Conservation (phyloP, 2,113 vertebrate genomes). For the Blennius ocellaris region DNA sequence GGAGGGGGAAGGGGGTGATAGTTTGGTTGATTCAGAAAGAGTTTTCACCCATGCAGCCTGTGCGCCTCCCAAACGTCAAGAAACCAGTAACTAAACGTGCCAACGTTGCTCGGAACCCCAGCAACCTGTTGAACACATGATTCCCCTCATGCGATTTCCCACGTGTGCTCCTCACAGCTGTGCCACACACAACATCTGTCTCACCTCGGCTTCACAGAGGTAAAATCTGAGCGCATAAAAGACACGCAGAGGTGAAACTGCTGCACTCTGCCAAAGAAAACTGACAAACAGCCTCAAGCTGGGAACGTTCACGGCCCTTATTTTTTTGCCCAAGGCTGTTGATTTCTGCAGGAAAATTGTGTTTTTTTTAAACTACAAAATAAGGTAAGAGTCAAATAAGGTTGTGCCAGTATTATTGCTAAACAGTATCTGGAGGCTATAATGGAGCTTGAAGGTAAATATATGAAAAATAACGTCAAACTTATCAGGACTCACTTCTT, state of each 20-base stretch:
- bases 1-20: no score
- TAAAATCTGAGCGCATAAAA: conserved; percentile 22
- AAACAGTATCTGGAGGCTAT: not conserved
- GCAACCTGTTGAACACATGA: no score
- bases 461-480: no score
- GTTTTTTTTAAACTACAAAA: not conserved
- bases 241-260: conserved; percentile 17
- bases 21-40: conserved; percentile 17
- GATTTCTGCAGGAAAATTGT: conserved; percentile 6
- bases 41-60: not conserved
- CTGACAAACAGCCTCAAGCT: not conserved
- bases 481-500: no score
- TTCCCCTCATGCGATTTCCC: not conserved
- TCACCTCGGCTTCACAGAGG: not conserved
- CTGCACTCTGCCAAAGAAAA: not conserved
- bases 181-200: conserved; percentile 26
- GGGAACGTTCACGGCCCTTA: not conserved
- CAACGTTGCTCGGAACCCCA: not conserved
- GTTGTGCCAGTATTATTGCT: not conserved
- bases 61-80: not conserved
- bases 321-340: conserved; percentile 17
- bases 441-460: not conserved
- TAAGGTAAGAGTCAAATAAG: conserved; percentile 12
- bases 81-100: not conserved
- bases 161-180: conserved; percentile 16